Evolutionary conservation across 2,888 invertebrate genomes (phyloP).

Genomic region (Smittia aterrima): DNA sequence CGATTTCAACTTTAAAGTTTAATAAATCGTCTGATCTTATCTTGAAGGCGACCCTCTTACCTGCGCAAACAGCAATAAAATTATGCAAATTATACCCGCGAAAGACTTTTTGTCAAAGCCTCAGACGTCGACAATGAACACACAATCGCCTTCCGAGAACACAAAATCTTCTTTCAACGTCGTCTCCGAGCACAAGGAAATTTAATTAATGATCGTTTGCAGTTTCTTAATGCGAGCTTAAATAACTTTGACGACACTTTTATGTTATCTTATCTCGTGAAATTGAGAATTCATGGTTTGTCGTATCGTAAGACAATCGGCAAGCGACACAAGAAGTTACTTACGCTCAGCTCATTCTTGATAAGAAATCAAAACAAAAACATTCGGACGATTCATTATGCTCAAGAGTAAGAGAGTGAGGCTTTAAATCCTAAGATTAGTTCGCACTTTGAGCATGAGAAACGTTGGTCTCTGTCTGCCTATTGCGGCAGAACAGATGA

Average conservation of each 20-base stretch:
- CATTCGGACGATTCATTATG: slow-evolving; percentile 36
- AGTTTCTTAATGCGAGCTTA: slow-evolving; percentile 33
- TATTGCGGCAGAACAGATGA: too few relatives aligned
- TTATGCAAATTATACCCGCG: too few relatives aligned
- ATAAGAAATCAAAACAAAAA: slow-evolving; percentile 40
- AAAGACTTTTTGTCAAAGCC: too few relatives aligned
- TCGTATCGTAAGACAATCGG: slow-evolving; percentile 12
- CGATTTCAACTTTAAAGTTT: too few relatives aligned
- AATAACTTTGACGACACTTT: slow-evolving; percentile 40
- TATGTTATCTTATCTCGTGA: slow-evolving; percentile 35
- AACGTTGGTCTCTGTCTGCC: too few relatives aligned
- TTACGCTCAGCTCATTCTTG: slow-evolving; percentile 24
- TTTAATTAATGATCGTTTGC: slow-evolving; percentile 37
- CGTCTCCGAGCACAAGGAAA: not conserved
- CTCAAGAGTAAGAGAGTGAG: not conserved
- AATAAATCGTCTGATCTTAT: too few relatives aligned
- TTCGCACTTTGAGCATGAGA: slow-evolving; percentile 1
- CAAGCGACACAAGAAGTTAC: slow-evolving; percentile 37
- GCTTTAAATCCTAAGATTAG: not conserved
- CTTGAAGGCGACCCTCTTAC: too few relatives aligned
- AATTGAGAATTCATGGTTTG: slow-evolving; percentile 28
- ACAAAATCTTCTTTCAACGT: too few relatives aligned
- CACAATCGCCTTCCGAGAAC: too few relatives aligned
- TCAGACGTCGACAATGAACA: too few relatives aligned
- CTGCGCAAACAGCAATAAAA: too few relatives aligned